These are phyloP conservation scores for Ramazzottius varieornatus DNA, from an alignment of 2,888 invertebrate genomes.

Conservation along the genomic window DNA sequence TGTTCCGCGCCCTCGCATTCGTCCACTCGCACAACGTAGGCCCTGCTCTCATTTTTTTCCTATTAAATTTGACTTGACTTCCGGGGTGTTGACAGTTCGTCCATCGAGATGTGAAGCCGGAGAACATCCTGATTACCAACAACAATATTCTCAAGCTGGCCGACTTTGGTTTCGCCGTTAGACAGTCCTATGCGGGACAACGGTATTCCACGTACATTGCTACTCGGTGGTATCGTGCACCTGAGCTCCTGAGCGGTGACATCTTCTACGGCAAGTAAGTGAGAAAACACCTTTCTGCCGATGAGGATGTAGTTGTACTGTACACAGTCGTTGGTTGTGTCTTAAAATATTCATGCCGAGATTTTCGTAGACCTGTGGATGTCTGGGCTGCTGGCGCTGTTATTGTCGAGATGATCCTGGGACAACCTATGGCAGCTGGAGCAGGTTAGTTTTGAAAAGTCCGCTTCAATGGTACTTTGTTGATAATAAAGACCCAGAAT, in stretches of 20 bases:
- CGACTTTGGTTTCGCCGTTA: not conserved
- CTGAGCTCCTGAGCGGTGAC: not conserved
- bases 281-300: not conserved
- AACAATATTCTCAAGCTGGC: not conserved
- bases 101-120: not conserved
- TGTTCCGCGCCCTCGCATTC: not conserved
- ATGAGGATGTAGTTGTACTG: not conserved
- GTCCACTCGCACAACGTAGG: not conserved
- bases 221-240: not conserved
- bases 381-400: conserved; percentile 1
- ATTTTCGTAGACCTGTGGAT: not conserved
- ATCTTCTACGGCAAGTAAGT: not conserved
- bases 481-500: no score
- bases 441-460: not conserved
- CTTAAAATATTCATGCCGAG: not conserved
- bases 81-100: not conserved
- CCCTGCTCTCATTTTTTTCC: not conserved
- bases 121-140: not conserved
- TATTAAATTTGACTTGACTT: not conserved
- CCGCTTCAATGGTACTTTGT: no score
- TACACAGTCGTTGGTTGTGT: not conserved
- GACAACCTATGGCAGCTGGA: not conserved
- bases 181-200: not conserved
- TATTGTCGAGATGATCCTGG: not conserved
- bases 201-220: not conserved